These are phyloP conservation scores for Dryomyza anilis DNA, from an alignment of 2,888 invertebrate species.

Conservation along the genomic window DNA sequence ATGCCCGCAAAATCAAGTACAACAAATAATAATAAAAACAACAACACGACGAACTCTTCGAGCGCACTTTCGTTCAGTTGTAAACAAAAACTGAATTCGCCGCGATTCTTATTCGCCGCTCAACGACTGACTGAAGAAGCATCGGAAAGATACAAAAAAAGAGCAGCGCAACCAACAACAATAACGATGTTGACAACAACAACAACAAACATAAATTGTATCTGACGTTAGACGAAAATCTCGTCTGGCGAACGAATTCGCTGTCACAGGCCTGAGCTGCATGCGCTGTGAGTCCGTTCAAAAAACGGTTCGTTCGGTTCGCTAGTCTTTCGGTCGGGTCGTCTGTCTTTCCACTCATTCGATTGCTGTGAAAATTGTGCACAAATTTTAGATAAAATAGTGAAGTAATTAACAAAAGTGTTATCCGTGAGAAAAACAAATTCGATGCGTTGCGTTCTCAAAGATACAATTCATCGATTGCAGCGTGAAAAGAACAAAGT, in stretches of 20 bases:
- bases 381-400: slow-evolving; percentile 23
- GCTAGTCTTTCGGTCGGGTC: background rate
- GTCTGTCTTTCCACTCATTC: background rate
- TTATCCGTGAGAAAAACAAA: background rate
- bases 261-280: slow-evolving; percentile 5
- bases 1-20: no score
- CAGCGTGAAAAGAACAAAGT: background rate
- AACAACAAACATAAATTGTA: background rate
- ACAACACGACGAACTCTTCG: no score
- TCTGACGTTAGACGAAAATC: slow-evolving; percentile 20
- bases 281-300: slow-evolving; percentile 7
- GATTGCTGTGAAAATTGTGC: slow-evolving; percentile 19
- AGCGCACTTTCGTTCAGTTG: slow-evolving; percentile 24
- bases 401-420: slow-evolving; percentile 13
- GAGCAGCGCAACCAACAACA: slow-evolving; percentile 1
- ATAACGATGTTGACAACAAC: background rate
- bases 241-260: slow-evolving; percentile 23
- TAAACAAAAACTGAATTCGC: slow-evolving; percentile 23
- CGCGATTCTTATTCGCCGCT: slow-evolving; percentile 1
- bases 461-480: background rate
- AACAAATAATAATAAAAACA: no score
- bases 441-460: background rate
- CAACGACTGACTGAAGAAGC: background rate
- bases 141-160: background rate
- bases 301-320: slow-evolving; percentile 12